Conservation (phyloP, 2,113 vertebrate species). For the Sitta europaea region DNA sequence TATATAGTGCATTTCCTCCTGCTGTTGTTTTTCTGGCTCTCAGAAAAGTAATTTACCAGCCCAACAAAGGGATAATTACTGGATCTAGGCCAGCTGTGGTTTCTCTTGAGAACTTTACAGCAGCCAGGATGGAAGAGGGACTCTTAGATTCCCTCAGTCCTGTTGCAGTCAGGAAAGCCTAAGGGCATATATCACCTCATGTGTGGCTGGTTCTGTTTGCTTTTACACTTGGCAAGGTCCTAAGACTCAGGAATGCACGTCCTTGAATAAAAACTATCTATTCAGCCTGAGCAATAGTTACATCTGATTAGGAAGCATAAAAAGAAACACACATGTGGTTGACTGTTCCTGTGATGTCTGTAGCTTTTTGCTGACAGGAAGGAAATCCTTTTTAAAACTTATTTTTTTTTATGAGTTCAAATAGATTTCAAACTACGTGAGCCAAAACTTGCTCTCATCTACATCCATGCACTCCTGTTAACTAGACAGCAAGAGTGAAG, state of each 20-base stretch:
- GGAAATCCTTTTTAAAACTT: slow-evolving; percentile 57
- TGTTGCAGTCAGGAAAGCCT: slow-evolving; percentile 31
- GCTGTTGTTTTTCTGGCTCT: not conserved
- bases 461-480: not conserved
- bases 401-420: slow-evolving; percentile 48
- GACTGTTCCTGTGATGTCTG: slow-evolving; percentile 52
- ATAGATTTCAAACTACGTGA: slow-evolving; percentile 24
- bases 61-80: not conserved
- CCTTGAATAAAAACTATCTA: slow-evolving; percentile 44
- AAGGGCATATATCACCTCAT: slow-evolving; percentile 26
- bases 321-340: slow-evolving; percentile 55
- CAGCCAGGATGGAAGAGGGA: not conserved
- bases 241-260: slow-evolving; percentile 47
- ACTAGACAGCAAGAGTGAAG: not conserved
- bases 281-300: slow-evolving; percentile 48
- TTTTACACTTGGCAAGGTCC: slow-evolving; percentile 51
- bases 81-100: not conserved
- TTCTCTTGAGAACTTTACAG: slow-evolving; percentile 31
- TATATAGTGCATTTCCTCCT: slow-evolving; percentile 7
- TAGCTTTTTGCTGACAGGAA: slow-evolving; percentile 61
- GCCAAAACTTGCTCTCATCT: slow-evolving; percentile 25
- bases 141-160: not conserved
- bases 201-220: slow-evolving; percentile 38
- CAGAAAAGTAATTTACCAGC: not conserved
- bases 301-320: slow-evolving; percentile 61